Evolutionary conservation across 2,888 invertebrate genomes (phyloP), one percentile per base, ranked within the genome.

Genomic region (Meiosimyza platycephala): DNA sequence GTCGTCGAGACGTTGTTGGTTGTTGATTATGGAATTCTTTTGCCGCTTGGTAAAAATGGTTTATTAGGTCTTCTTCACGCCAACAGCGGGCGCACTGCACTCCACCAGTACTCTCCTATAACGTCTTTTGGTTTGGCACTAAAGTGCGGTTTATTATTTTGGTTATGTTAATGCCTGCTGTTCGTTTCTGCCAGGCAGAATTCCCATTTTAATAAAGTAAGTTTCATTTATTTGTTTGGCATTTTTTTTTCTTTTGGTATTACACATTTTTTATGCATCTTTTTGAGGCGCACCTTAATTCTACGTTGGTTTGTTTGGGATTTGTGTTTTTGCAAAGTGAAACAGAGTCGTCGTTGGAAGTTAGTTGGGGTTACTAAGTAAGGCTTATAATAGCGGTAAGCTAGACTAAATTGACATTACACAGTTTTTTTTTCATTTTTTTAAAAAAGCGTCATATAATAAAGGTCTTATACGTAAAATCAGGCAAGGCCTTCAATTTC

Each of bases 121-220:
- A 28, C 6, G 28, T 57, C 28, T 57, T 57, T 57, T 40, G 40
- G 40, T 40, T 40, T 40, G 40, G 40, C 40, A 40, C 6, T 40
- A 40, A 40, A 40, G 40, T 40, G 40, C 40, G 40, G 40, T 40
- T 57, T 5, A 64, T n/a, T 50, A 47, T 64, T 64, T 54, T 52
- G 6, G 16, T 66, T 51, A 51, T 66, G 65, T 40, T 33, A 52
- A 66, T 54, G 40, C 33, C n/a, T 62, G 59, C 28, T 15, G 57
- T 28, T 1, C 13, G 28, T 57, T 57, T 28, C 57, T 18, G 63
- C 48, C 18, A 62, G 40, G 54, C 16, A 64, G 65, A 40, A 7
- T 59, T 68, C 59, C 59, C 68, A 68, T 68, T 68, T 68, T 9
- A 63, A 63, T 18, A 63, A 63, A 40, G 28, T 51, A n/a, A n/a